Conservation (phyloP, 2,113 vertebrate genomes). For the Dromas ardeola region DNA sequence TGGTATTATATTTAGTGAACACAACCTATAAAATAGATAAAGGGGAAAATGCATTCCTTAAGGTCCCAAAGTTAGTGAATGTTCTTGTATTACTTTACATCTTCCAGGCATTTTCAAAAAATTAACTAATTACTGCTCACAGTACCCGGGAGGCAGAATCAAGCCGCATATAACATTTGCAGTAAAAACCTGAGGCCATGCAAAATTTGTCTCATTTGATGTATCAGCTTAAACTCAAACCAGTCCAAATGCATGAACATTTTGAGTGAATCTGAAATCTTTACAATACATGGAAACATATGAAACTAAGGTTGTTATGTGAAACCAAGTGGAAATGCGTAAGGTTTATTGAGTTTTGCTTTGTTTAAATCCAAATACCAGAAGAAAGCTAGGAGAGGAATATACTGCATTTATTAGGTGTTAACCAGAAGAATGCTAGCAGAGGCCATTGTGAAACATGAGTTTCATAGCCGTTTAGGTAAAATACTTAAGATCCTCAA, state of each 20-base stretch:
- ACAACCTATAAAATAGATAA: not conserved
- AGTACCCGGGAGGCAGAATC: not conserved
- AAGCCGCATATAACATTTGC: not conserved
- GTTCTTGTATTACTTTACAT: constrained; percentile 3
- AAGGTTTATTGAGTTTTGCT: not conserved
- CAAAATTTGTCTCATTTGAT: not conserved
- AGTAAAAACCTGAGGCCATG: not conserved
- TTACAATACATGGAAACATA: not conserved
- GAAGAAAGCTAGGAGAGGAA: not conserved
- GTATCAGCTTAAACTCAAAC: not conserved
- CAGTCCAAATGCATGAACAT: not conserved
- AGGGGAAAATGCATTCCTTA: not conserved
- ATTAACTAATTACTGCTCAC: not conserved
- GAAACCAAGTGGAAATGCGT: not conserved
- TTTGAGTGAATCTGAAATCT: not conserved
- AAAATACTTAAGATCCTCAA: not conserved
- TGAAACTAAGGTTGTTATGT: not conserved
- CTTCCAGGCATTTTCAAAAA: not conserved
- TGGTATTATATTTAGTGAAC: not conserved
- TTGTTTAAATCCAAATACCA: not conserved
- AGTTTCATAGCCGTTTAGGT: not conserved
- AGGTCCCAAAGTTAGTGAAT: not conserved
- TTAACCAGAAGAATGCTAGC: not conserved
- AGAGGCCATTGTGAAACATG: not conserved
- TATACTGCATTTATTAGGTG: not conserved